phyloP scores from a whole-genome alignment of 2,888 invertebrate genomes.

The Opisthograptis luteolata region DNA sequence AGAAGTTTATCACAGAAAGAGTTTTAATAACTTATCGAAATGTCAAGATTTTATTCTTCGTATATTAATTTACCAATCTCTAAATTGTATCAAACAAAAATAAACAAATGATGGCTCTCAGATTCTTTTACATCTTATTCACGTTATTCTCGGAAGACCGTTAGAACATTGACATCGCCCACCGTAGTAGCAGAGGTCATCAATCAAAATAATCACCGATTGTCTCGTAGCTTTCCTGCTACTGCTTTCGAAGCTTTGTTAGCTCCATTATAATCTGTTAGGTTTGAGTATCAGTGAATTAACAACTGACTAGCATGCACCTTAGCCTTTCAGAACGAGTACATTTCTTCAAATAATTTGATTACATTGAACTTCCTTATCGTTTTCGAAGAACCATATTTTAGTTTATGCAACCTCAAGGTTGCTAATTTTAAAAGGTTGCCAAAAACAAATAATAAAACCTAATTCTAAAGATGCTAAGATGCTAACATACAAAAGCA shows the following conservation, averaged over 20 bases:
- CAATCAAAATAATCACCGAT: constrained; percentile 73
- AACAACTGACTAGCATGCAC: not conserved
- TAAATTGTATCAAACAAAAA: not conserved
- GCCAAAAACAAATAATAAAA: too few species aligned
- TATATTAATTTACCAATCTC: too few species aligned
- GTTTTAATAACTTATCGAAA: not conserved
- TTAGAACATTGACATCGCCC: constrained; percentile 53
- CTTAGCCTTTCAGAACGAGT: not conserved
- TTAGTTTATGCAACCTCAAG: not conserved
- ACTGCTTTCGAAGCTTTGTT: constrained; percentile 24
- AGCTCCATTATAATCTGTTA: constrained; percentile 13
- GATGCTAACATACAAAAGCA: too few species aligned
- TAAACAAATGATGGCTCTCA: not conserved
- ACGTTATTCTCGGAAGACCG: constrained; percentile 36
- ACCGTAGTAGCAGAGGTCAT: constrained; percentile 53
- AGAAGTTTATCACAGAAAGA: too few species aligned
- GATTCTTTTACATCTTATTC: constrained; percentile 15
- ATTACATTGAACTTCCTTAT: not conserved
- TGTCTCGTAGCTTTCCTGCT: constrained; percentile 56
- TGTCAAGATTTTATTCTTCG: too few species aligned
- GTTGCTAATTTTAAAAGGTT: too few species aligned
- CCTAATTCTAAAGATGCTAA: too few species aligned
- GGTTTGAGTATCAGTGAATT: constrained; percentile 2
- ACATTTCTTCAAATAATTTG: not conserved
- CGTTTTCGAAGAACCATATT: not conserved